Conservation (phyloP, 2,797 vertebrate genomes). For the Typhlichthys subterraneus region DNA sequence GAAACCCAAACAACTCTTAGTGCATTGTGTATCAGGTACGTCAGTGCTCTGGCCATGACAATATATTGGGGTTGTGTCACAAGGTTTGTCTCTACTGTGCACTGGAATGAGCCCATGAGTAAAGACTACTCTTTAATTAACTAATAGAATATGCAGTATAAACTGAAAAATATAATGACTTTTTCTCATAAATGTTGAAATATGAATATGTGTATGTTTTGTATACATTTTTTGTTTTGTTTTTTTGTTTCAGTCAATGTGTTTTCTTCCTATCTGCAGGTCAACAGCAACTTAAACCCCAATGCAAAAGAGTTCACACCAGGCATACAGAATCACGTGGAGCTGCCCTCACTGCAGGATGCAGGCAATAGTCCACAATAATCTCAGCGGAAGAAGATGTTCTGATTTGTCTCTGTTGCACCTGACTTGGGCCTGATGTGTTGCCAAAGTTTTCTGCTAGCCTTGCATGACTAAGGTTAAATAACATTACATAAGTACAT, state of each 20-base stretch:
- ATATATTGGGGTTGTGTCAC: no score
- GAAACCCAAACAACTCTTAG: no score
- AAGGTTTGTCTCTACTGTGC: no score
- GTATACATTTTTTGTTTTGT: no score
- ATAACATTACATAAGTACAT: conserved; percentile 21
- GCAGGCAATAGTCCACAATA: conserved; percentile 83
- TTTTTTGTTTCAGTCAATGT: neutral
- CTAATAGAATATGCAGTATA: no score
- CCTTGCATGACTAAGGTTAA: conserved; percentile 79
- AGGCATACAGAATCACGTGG: conserved; percentile 86
- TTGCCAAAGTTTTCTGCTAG: conserved; percentile 91
- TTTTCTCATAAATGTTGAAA: neutral
- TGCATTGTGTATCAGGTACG: no score
- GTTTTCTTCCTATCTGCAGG: conserved; percentile 62
- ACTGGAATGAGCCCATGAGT: no score
- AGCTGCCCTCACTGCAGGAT: conserved; percentile 69
- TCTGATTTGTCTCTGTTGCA: conserved; percentile 85
- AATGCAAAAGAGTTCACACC: conserved; percentile 94
- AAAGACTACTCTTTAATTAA: no score
- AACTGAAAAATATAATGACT: no score
- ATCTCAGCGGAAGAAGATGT: conserved; percentile 87
- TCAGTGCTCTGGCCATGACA: no score
- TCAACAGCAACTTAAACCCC: conserved; percentile 91
- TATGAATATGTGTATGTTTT: neutral
- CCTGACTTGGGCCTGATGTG: conserved; percentile 76